Percentiles rank a stretch among this genome's conserved stretches.
phyloP scores from a whole-genome alignment of 1,140 invertebrate genomes.

The Drosophila watanabei region DNA sequence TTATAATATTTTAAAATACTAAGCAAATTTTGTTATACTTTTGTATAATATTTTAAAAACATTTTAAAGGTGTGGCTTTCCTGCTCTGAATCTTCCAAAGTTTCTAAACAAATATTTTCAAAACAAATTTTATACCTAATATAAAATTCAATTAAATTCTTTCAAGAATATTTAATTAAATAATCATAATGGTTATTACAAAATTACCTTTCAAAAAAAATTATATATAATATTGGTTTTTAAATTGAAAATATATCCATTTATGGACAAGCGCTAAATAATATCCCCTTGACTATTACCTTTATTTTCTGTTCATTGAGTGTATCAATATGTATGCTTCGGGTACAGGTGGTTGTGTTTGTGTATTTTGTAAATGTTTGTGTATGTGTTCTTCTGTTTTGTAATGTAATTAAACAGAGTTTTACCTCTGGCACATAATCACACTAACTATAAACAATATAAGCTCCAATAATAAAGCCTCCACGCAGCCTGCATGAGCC shows the following conservation, averaged over 20 bases:
- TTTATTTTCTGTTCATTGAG: neutral
- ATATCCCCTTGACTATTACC: neutral
- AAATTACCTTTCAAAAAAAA: neutral
- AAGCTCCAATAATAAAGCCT: slow-evolving; percentile 10
- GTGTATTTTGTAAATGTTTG: slow-evolving; percentile 36
- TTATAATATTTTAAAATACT: neutral
- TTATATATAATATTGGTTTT: too few relatives aligned
- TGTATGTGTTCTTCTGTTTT: slow-evolving; percentile 32
- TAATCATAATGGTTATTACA: too few relatives aligned
- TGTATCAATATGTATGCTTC: slow-evolving; percentile 35
- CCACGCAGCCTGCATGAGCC: slow-evolving; percentile 47
- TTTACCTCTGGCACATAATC: slow-evolving; percentile 26
- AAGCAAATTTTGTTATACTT: neutral
- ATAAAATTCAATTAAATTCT: neutral
- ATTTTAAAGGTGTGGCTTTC: neutral
- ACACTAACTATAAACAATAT: slow-evolving; percentile 14
- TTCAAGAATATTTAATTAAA: neutral
- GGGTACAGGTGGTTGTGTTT: slow-evolving; percentile 19
- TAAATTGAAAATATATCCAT: neutral
- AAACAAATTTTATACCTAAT: neutral
- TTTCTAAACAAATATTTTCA: neutral
- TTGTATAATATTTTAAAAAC: neutral
- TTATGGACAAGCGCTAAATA: neutral
- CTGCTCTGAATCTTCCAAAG: neutral
- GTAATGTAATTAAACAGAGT: slow-evolving; percentile 37